A percentile compares a stretch with the other conserved stretches of the same genome.
phyloP scores from a whole-genome alignment of 2,797 vertebrate genomes.

The Manis crassicaudata region DNA sequence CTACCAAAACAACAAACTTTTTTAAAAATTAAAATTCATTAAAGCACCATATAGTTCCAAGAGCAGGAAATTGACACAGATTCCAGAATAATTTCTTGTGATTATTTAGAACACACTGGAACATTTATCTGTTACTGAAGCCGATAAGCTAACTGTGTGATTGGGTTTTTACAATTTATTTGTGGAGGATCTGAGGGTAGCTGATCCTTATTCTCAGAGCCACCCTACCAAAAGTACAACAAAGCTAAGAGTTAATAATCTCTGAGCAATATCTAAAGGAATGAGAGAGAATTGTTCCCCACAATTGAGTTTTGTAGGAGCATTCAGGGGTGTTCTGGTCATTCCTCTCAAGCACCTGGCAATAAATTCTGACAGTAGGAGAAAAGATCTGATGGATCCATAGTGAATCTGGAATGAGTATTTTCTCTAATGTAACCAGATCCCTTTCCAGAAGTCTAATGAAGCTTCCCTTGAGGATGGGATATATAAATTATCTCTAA shows the following conservation, averaged over 20 bases:
- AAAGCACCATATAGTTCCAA: neutral
- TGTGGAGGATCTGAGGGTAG: neutral
- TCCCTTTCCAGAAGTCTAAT: conserved; percentile 59
- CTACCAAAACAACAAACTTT: neutral
- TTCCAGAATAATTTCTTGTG: conserved; percentile 25
- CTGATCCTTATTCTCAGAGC: neutral
- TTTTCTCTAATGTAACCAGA: conserved; percentile 57
- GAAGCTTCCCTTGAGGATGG: conserved; percentile 58
- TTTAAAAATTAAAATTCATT: neutral
- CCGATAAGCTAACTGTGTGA: neutral
- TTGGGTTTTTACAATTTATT: neutral
- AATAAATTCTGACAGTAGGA: conserved; percentile 69
- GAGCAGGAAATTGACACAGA: neutral
- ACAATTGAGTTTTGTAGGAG: conserved; percentile 27
- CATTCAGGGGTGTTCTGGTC: conserved; percentile 45
- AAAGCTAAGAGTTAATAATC: conserved; percentile 50
- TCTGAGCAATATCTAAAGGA: neutral
- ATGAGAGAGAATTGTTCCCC: neutral
- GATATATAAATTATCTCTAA: conserved; percentile 57
- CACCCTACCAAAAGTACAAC: conserved; percentile 1
- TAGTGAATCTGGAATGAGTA: conserved; percentile 69
- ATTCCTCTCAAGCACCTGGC: conserved; percentile 60
- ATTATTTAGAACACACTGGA: conserved; percentile 22
- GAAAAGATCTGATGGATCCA: conserved; percentile 74
- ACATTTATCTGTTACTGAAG: neutral